Conservation (phyloP, 2,888 invertebrate genomes). For the Oegoconia quadripuncta region DNA sequence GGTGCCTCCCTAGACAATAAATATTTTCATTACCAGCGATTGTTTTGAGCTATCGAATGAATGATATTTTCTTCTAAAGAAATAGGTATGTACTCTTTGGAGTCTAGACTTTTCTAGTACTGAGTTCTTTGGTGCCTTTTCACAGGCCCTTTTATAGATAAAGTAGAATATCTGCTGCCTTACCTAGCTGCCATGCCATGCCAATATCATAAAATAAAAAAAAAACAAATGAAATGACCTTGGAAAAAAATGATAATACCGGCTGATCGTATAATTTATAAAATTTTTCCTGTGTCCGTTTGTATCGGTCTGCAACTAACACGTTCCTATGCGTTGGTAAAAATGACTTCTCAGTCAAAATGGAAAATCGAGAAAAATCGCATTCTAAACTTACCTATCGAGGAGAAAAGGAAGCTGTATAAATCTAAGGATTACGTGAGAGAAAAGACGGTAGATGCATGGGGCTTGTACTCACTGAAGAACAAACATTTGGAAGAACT, state of each 20-base stretch:
- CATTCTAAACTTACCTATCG: constrained; percentile 67
- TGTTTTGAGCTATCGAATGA: too few relatives aligned
- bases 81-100: too few relatives aligned
- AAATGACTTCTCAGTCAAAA: constrained; percentile 55
- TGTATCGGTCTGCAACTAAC: constrained; percentile 11
- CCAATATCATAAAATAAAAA: background rate
- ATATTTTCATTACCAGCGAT: too few relatives aligned
- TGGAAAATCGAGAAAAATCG: constrained; percentile 77
- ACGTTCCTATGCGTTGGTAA: constrained; percentile 34
- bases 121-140: too few relatives aligned
- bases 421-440: constrained; percentile 55
- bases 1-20: too few relatives aligned
- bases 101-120: too few relatives aligned
- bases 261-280: constrained; percentile 20
- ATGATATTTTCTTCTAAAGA: too few relatives aligned
- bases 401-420: constrained; percentile 76
- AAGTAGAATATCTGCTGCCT: background rate
- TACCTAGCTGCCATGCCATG: too few relatives aligned
- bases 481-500: constrained; percentile 49
- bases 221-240: background rate
- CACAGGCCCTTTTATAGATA: background rate
- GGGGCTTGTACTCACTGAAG: constrained; percentile 71
- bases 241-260: constrained; percentile 6
- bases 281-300: constrained; percentile 15
- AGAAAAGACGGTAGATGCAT: constrained; percentile 73